Evolutionary conservation across 1,140 invertebrate species (phyloP), one percentile per base, ranked within the genome.

Genomic region (Drosophila tsacasi): DNA sequence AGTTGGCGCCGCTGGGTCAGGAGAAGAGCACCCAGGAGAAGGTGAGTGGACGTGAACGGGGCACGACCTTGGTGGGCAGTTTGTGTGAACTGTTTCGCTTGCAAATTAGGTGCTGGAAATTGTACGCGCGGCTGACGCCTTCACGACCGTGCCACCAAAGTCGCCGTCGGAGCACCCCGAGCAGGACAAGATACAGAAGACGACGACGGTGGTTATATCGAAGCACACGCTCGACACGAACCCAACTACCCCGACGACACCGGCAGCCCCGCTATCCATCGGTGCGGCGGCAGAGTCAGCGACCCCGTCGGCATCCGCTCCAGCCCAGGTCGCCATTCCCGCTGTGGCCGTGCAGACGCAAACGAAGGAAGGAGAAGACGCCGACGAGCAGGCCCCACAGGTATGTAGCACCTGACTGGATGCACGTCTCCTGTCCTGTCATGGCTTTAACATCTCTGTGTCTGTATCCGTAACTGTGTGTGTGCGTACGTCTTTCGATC

Each of bases 121-220:
- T 91, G 97, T 98, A 49, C 95, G 97, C 92, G 97, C 97, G 37
- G 97, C 97, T 44, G 97, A 98, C 93, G 96, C 96, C 68, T 95
- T 98, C 91, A 96, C 96, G 73, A 94, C 91, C 93, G 94, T 95
- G 74, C 96, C 97, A 59, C 97, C 97, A 17, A 97, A 97, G 85
- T 97, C 97, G 62, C 96, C 97, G 3, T 94, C 95, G 47, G 95
- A 95, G 71, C 93, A 94, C 65, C 94, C 94, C 84, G 93, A 94
- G 21, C 93, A 94, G 60, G 96, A 96, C 76, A 95, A 96, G 85
- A 95, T 97, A 76, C 94, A 96, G 81, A 98, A 98, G 94, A 98
- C 97, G 40, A 98, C 97, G 46, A 98, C 97, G n/a, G 96, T 98
- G 80, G 97, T 98, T 21, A 98, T 98, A 97, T 97, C 96, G 93